Base-by-base conservation (phyloP, 2,888 invertebrate genomes). In the Mimas tiliae region DNA sequence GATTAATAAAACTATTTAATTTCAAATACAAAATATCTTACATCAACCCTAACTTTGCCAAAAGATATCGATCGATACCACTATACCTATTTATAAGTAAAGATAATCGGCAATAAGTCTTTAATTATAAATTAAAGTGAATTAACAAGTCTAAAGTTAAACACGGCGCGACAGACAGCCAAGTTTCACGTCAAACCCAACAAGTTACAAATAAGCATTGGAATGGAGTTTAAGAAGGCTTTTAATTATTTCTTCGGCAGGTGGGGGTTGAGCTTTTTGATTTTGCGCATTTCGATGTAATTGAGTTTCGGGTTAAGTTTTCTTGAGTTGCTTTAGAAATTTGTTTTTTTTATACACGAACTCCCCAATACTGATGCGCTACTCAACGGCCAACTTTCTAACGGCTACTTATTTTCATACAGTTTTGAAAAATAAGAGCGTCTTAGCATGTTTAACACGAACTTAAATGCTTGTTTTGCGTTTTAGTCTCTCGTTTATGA, bases 131-230 rank as follows among this genome's bases (percentile, higher is more conserved):
- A 67, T 67, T 64, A 67, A 67, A 50, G 63, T 50, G 51, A 64
- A 50, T 64, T 47, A 50, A 47, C 47, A 64, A 50, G 63, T 64
- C 52, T 45, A 51, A 66, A 66, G 52, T 47, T 52, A 52, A 62
- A 66, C 66, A 63, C 33, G 62, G 16, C 53, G 52, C 66, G 66
- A 51, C 65, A 62, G 51, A 62, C 66, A 52, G 51, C 16, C 19
- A 52, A 87, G 86, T 81, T 89, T 84, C 73, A 69, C 65, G 73
- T 77, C 67, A 70, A 79, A 89, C 85, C 88, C 84, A 85, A 87
- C 88, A 90, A 89, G 90, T 86, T 89, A 88, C 91, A 90, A 92
- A 93, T 91, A 90, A 88, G 91, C 91, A 92, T 91, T 86, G 88
- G 87, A 87, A 90, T 90, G 86, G 89, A 91, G 91, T 92, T 90